These are phyloP conservation scores for Diplolepis rosae DNA, from an alignment of 2,888 invertebrate species.

Conservation along the genomic window DNA sequence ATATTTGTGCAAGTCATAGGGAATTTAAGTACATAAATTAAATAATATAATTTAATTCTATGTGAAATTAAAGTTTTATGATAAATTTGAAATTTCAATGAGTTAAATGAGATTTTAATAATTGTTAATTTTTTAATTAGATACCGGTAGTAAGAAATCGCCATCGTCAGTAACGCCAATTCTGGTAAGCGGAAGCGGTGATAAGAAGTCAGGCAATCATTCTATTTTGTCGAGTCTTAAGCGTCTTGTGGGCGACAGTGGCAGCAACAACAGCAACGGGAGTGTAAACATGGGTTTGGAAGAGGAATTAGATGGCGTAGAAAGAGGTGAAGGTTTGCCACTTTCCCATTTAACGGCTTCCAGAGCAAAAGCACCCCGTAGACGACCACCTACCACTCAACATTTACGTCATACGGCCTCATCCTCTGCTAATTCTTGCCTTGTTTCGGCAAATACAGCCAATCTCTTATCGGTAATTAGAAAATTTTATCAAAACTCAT, in stretches of 20 bases:
- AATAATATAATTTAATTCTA: neutral
- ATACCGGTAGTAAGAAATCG: slow-evolving; percentile 49
- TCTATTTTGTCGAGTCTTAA: slow-evolving; percentile 63
- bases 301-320: slow-evolving; percentile 74
- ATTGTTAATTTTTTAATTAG: slow-evolving; percentile 32
- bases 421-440: slow-evolving; percentile 44
- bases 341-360: slow-evolving; percentile 75
- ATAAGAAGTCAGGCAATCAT: slow-evolving; percentile 62
- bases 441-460: slow-evolving; percentile 36
- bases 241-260: slow-evolving; percentile 60
- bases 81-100: too few species aligned
- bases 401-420: slow-evolving; percentile 61
- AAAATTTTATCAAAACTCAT: too few species aligned
- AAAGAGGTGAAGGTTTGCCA: slow-evolving; percentile 72
- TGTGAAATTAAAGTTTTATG: neutral
- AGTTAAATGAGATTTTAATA: neutral
- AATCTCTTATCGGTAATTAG: slow-evolving; percentile 34
- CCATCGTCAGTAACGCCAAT: slow-evolving; percentile 50
- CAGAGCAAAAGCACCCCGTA: slow-evolving; percentile 80
- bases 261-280: slow-evolving; percentile 53
- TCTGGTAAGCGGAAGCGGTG: slow-evolving; percentile 49
- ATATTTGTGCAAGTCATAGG: too few species aligned
- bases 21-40: too few species aligned
- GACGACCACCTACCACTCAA: slow-evolving; percentile 79
- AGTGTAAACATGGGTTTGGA: slow-evolving; percentile 58